Conservation (phyloP, 2,797 vertebrate genomes). For the Chromis chromis region DNA sequence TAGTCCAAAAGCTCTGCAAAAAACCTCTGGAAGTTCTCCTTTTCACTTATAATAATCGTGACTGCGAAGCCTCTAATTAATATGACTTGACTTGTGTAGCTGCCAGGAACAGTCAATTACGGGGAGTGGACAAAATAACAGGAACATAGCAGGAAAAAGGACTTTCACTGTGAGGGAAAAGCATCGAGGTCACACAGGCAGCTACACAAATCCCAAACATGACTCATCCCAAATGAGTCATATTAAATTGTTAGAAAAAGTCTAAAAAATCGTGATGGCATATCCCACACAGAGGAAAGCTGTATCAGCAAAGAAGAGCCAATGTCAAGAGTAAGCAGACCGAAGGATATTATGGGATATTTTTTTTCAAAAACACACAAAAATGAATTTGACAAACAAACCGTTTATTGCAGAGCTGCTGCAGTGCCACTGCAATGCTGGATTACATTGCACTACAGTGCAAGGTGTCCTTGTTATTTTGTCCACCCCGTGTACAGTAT, state of each 20-base stretch:
- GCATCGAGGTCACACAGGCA: constrained; percentile 13
- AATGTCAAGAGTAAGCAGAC: constrained; percentile 21
- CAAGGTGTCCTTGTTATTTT: constrained; percentile 37
- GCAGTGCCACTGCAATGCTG: constrained; percentile 19
- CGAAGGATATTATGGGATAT: constrained; percentile 14
- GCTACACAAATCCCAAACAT: constrained; percentile 49
- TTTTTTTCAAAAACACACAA: constrained; percentile 1
- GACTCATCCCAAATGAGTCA: constrained; percentile 66
- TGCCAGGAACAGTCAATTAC: constrained; percentile 31
- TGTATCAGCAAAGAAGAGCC: constrained; percentile 41
- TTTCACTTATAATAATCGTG: not conserved
- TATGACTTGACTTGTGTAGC: constrained; percentile 21
- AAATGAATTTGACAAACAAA: not conserved
- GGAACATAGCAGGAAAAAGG: constrained; percentile 4
- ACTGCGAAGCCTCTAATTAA: constrained; percentile 2
- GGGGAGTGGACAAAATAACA: constrained; percentile 30
- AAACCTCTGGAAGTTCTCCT: constrained; percentile 23
- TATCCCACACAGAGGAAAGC: constrained; percentile 48
- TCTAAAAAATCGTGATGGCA: constrained; percentile 23
- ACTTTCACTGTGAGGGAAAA: constrained; percentile 10
- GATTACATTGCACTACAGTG: not conserved
- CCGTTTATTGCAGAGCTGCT: not conserved
- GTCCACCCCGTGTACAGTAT: constrained; percentile 33
- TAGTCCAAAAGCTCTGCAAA: constrained; percentile 29
- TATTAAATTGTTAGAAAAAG: constrained; percentile 42